phyloP scores from a whole-genome alignment of 1,140 invertebrate species.

The Penaeus japonicus region DNA sequence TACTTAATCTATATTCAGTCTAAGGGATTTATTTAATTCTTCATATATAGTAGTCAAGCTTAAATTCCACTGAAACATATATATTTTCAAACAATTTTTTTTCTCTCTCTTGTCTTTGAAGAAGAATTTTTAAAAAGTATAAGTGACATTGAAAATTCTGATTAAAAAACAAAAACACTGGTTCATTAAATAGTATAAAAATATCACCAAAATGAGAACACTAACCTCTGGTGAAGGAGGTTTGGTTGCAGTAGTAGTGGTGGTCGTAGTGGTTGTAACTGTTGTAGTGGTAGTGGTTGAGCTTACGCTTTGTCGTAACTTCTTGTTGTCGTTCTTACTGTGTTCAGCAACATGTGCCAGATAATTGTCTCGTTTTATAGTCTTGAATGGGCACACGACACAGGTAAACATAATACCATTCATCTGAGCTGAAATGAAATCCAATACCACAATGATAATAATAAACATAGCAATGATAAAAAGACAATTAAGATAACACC shows the following conservation, averaged over 20 bases:
- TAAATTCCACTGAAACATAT: too few relatives aligned
- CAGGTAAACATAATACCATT: slow-evolving; percentile 70
- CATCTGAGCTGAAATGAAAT: slow-evolving; percentile 34
- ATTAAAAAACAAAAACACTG: too few relatives aligned
- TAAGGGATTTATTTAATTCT: too few relatives aligned
- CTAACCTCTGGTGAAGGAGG: background rate
- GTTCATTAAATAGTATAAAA: too few relatives aligned
- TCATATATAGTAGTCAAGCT: too few relatives aligned
- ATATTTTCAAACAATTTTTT: too few relatives aligned
- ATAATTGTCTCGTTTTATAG: slow-evolving; percentile 70
- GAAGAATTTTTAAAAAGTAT: too few relatives aligned
- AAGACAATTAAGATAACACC: background rate
- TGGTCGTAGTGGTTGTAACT: background rate
- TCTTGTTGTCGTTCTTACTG: slow-evolving; percentile 62
- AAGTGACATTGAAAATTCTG: too few relatives aligned
- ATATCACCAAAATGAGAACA: background rate
- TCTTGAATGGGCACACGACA: slow-evolving; percentile 69
- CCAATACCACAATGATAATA: background rate
- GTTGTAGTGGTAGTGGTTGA: background rate
- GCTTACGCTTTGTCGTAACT: background rate
- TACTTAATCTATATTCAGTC: too few relatives aligned
- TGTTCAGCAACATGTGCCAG: slow-evolving; percentile 70
- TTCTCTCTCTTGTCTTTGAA: too few relatives aligned
- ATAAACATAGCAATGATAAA: background rate
- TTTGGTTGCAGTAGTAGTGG: background rate